Evolutionary conservation across 2,113 vertebrate species (phyloP).

Genomic region (Pedetes capensis): DNA sequence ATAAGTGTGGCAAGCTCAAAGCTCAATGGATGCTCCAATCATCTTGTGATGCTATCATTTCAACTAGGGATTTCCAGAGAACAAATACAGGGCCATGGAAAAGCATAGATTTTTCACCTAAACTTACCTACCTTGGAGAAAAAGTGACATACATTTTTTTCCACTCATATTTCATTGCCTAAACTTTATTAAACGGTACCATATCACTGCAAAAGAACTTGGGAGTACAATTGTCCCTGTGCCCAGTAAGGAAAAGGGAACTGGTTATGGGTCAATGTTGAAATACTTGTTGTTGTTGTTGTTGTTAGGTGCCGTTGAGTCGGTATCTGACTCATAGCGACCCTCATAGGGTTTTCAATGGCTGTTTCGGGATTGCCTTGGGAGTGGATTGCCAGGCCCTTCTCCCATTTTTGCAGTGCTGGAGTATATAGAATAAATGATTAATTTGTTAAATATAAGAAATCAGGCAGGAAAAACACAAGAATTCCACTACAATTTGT

Average conservation of each 20-base stretch:
- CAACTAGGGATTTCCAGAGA: background rate
- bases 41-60: background rate
- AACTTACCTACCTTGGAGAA: background rate
- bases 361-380: no score
- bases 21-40: background rate
- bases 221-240: background rate
- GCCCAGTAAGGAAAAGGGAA: background rate
- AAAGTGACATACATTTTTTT: background rate
- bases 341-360: no score
- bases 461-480: background rate
- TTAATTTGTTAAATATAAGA: background rate
- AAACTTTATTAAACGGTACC: background rate
- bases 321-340: no score
- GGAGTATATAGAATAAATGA: background rate
- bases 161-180: background rate
- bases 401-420: no score
- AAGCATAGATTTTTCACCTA: background rate
- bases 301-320: no score
- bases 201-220: background rate
- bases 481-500: background rate
- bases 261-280: background rate
- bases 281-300: no score
- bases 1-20: background rate
- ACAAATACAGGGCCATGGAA: background rate
- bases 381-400: no score